Percentiles rank a stretch among this genome's conserved stretches.
Conservation (phyloP, 2,113 vertebrate species). For the Podocnemis expansa region DNA sequence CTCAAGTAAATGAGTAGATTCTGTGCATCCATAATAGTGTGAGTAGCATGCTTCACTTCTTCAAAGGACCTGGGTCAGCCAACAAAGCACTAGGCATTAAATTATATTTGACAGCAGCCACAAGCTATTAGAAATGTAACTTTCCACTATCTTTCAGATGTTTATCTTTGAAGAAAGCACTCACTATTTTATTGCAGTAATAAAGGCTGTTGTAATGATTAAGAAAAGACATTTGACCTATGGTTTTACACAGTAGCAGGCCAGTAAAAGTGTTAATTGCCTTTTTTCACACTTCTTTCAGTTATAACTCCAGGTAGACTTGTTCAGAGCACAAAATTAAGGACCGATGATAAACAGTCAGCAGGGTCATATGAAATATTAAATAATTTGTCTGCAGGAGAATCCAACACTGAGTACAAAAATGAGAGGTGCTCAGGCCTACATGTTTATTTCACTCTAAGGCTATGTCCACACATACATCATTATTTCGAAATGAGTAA, state of each 20-base stretch:
- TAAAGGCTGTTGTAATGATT: constrained; percentile 79
- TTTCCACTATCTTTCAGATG: constrained; percentile 74
- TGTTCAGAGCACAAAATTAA: constrained; percentile 5
- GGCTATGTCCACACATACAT: no score
- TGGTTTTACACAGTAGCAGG: constrained; percentile 1
- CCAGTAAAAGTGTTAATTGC: constrained; percentile 17
- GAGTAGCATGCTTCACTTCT: constrained; percentile 44
- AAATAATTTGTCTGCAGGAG: constrained; percentile 1
- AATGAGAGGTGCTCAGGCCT: not conserved
- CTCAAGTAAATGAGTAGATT: constrained; percentile 67
- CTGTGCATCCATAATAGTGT: not conserved
- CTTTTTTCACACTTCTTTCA: constrained; percentile 13
- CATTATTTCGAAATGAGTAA: no score
- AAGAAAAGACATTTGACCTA: constrained; percentile 77
- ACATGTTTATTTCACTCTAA: not conserved
- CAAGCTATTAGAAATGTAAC: constrained; percentile 77
- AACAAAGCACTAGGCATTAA: constrained; percentile 65
- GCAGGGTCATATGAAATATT: not conserved
- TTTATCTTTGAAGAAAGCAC: constrained; percentile 83
- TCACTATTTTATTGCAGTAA: constrained; percentile 81
- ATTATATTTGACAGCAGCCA: constrained; percentile 80
- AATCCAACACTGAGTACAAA: constrained; percentile 38
- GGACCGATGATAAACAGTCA: not conserved
- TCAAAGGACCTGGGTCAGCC: constrained; percentile 55
- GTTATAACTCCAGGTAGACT: constrained; percentile 2